A percentile compares a stretch with the other conserved stretches of the same genome.
These are phyloP conservation scores for Heteractis magnifica DNA, from an alignment of 92 coral and sea anemone genomes.

Conservation along the genomic window DNA sequence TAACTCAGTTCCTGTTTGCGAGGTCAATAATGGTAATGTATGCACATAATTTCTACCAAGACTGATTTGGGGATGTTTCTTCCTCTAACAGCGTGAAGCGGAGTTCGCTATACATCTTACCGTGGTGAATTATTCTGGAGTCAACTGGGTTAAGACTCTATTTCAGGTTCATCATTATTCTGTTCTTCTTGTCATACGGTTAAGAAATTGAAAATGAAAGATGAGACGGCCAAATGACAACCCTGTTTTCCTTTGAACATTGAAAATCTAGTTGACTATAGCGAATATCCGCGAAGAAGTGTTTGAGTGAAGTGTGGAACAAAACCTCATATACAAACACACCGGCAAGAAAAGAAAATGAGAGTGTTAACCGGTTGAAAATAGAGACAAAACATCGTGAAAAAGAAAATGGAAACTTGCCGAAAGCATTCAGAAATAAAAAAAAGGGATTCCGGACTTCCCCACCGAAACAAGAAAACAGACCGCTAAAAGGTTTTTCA, in stretches of 20 bases:
- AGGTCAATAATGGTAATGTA: background rate
- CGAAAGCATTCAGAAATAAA: background rate
- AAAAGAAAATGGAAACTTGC: background rate
- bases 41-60: conserved; percentile 4
- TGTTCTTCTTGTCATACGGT: background rate
- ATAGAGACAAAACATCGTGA: background rate
- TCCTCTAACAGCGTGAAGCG: conserved; percentile 9
- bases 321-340: background rate
- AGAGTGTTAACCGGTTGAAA: background rate
- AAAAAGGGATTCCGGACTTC: background rate
- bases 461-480: background rate
- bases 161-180: background rate
- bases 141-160: background rate
- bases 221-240: background rate
- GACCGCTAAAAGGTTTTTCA: background rate
- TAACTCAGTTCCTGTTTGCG: conserved; percentile 1
- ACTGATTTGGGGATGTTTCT: background rate
- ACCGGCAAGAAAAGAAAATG: background rate
- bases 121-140: background rate
- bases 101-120: background rate
- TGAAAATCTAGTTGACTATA: background rate
- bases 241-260: background rate
- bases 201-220: background rate
- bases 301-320: background rate
- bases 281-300: background rate